Percentiles rank a stretch among this genome's conserved stretches.
phyloP scores from a whole-genome alignment of 2,113 vertebrate species.

The Isichthys henryi region DNA sequence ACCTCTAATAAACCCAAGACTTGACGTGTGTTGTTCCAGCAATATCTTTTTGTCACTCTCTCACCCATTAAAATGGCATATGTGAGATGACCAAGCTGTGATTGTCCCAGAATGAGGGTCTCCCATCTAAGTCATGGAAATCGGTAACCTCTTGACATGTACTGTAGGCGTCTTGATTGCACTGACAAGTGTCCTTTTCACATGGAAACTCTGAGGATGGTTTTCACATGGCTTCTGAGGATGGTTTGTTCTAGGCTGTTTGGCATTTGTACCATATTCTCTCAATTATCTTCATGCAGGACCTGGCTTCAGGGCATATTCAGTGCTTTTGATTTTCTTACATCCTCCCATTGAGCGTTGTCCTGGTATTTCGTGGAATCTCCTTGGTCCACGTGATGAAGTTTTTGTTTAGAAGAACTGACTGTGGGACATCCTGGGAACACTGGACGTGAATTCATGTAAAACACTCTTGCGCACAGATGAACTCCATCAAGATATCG shows the following conservation, averaged over 20 bases:
- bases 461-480: background rate
- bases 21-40: background rate
- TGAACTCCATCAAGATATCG: background rate
- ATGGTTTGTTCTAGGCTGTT: background rate
- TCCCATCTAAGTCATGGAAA: background rate
- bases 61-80: background rate
- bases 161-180: background rate
- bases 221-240: background rate
- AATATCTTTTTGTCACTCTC: background rate
- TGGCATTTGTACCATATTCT: background rate
- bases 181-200: background rate
- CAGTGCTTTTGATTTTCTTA: background rate
- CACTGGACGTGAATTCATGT: background rate
- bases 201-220: background rate
- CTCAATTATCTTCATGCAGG: background rate
- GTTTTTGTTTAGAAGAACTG: background rate
- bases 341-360: background rate
- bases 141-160: background rate
- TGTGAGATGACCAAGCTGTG: background rate
- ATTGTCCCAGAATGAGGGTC: background rate
- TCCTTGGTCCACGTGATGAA: background rate
- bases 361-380: background rate
- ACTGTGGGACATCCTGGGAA: background rate
- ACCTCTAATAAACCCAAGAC: background rate
- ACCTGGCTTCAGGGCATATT: background rate